phyloP scores from a whole-genome alignment of 2,888 invertebrate species.

The Drosophila algonquin region DNA sequence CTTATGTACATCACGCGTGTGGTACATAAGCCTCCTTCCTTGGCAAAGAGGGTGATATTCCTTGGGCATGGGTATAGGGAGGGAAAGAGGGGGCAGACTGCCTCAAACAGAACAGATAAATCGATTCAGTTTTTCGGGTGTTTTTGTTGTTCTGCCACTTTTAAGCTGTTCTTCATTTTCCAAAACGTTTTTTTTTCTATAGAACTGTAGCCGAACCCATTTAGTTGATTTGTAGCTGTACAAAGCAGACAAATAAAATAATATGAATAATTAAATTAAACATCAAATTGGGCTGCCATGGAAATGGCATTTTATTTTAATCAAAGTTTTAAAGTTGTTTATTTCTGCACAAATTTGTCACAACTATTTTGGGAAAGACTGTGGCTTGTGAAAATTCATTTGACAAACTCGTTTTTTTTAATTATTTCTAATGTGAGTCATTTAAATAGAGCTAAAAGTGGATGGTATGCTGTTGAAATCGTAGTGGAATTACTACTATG shows the following conservation, averaged over 20 bases:
- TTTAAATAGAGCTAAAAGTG: not conserved
- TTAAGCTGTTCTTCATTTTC: slow-evolving; percentile 23
- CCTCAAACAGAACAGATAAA: slow-evolving; percentile 75
- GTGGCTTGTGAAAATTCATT: not conserved
- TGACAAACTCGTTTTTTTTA: not conserved
- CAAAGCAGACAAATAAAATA: slow-evolving; percentile 20
- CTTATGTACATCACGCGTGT: slow-evolving; percentile 40
- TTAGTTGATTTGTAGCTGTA: slow-evolving; percentile 37
- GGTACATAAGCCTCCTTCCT: slow-evolving; percentile 33
- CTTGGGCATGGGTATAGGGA: slow-evolving; percentile 22
- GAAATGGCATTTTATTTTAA: slow-evolving; percentile 39
- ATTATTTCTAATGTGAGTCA: not conserved
- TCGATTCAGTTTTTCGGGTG: slow-evolving; percentile 65
- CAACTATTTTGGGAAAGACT: slow-evolving; percentile 6
- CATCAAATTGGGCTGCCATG: slow-evolving; percentile 20
- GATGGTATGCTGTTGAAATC: not conserved
- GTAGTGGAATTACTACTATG: no score
- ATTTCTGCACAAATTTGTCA: slow-evolving; percentile 17
- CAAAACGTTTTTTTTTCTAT: not conserved
- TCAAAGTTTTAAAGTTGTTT: slow-evolving; percentile 29
- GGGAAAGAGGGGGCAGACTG: slow-evolving; percentile 7
- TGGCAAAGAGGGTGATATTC: slow-evolving; percentile 14
- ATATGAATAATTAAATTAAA: slow-evolving; percentile 34
- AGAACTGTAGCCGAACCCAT: slow-evolving; percentile 24
- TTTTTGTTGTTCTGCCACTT: not conserved